Base-by-base conservation (phyloP, 2,113 vertebrate species). In the Suricata suricatta region DNA sequence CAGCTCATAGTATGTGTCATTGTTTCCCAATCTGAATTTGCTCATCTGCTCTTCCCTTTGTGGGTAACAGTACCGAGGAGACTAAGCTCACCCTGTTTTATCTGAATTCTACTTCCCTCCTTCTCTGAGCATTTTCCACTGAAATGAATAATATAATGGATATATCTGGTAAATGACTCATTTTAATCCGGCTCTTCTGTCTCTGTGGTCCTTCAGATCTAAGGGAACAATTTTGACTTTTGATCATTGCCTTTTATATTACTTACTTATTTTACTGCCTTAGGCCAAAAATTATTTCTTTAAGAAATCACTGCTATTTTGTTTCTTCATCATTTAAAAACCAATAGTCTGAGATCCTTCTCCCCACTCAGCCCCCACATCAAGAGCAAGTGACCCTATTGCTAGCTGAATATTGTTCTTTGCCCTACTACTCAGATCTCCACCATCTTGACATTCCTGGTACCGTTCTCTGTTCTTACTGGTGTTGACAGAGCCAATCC, bases 1-100 rank as follows among this genome's bases (percentile, higher is more conserved):
- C 57, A 38, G 79, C n/a, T 93, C 47, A 83, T 54, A 87, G 50
- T 63, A 60, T 80, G 83, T 68, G 41, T 74, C 74, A 66, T 93
- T 96, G 95, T 96, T 97, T 96, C 96, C 44, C 57, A 95, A 90
- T 72, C 41, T 97, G 84, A 92, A 93, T 98, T 88, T 93, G 54
- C 44, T 96, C 66, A 88, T 96, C 74, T 87, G 10, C 69, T 41
- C 13, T 90, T 93, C 33, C 38, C 23, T 92, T 91, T 96, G 63
- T 83, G 52, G 31, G 15, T 38, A 85, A 85, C 21, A 54, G 13
- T 79, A 72, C 9, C 16, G 21, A 44, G 38, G 87, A 91, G 91
- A 77, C 31, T 31, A 97, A 72, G 19, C 41, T 68, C 79, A 82
- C 29, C 9, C 66, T 83, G 63, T 71, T 95, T 64, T 14, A 81